Evolutionary conservation across 2,888 invertebrate genomes (phyloP), one percentile per base, ranked within the genome.

Genomic region (Cephalotes varians): DNA sequence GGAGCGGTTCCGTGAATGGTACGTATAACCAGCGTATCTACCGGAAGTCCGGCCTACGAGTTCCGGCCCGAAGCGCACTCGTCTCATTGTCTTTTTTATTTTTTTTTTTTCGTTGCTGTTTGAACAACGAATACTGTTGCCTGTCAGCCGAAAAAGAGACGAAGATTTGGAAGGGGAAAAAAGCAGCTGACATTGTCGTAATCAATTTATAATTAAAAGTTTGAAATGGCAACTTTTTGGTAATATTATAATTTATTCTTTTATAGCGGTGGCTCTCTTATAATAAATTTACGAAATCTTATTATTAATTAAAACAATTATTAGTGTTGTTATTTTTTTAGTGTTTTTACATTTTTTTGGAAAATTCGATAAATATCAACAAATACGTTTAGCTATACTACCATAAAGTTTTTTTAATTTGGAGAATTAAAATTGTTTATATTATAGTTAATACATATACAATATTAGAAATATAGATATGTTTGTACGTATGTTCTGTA

Each of bases 31-130:
- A 88, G 90, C 92, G 91, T 94, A 94, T 94, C 94, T 93, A 91
- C 93, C 93, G 94, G 94, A 94, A 94, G 94, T 94, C 94, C 94
- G 94, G 93, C 94, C 94, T 93, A 94, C 94, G 93, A 93, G 94
- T 94, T 94, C 94, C 94, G 93, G 94, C 86, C 90, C 62, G 84
- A 77, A 90, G 89, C 89, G 86, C 90, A 90, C 84, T 87, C 87
- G 84, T 87, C 88, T 88, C 86, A 85, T 89, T 89, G 88, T 91
- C 90, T 91, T 81, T 86, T 83, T 87, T 37, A 72, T 86, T 82
- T 84, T 86, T 72, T 84, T 85, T 73, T 84, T 83, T 74, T 37
- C 62, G 10, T 80, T 60, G 76, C 71, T 80, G 79, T 80, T 47
- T 72, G n/a, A 71, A 79, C 74, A 80, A 77, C 74, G 85, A 79